Conservation (phyloP, 2,797 vertebrate genomes). For the Eptatretus atami region DNA sequence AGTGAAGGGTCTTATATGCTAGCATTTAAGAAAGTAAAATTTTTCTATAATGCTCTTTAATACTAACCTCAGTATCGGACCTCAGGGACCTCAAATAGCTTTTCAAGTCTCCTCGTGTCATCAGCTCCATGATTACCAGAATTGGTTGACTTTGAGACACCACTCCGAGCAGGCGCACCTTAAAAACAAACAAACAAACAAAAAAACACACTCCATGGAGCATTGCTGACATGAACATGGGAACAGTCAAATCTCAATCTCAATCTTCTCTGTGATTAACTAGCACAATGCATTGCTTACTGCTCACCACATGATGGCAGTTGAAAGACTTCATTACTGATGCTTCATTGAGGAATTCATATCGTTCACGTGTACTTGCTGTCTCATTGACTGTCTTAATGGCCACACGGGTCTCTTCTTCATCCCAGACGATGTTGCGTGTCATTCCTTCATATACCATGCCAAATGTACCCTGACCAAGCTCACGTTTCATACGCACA, state of each 20-base stretch:
- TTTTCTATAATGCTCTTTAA: not conserved
- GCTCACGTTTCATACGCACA: constrained; percentile 21
- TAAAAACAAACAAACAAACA: constrained; percentile 9
- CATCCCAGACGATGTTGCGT: constrained; percentile 13
- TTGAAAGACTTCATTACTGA: constrained; percentile 32
- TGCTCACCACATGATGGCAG: constrained; percentile 25
- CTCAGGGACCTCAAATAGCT: constrained; percentile 24
- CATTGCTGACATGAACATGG: too few relatives aligned
- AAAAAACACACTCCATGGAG: not conserved
- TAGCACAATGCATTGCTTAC: not conserved
- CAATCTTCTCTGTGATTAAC: too few relatives aligned
- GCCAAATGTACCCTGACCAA: constrained; percentile 30
- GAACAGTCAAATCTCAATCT: too few relatives aligned
- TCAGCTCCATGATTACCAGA: constrained; percentile 33
- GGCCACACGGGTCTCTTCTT: constrained; percentile 19
- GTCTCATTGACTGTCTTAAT: constrained; percentile 29
- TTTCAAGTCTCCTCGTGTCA: constrained; percentile 26
- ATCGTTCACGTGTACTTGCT: constrained; percentile 19
- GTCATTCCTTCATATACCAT: constrained; percentile 30
- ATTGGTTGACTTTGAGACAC: constrained; percentile 29
- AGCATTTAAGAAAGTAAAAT: too few relatives aligned
- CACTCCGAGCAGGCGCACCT: constrained; percentile 24
- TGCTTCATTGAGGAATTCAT: constrained; percentile 30
- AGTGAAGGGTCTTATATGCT: too few relatives aligned
- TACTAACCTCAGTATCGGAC: constrained; percentile 19